Evolutionary conservation across 2,113 vertebrate genomes (phyloP).

Genomic region (Butorides virescens): DNA sequence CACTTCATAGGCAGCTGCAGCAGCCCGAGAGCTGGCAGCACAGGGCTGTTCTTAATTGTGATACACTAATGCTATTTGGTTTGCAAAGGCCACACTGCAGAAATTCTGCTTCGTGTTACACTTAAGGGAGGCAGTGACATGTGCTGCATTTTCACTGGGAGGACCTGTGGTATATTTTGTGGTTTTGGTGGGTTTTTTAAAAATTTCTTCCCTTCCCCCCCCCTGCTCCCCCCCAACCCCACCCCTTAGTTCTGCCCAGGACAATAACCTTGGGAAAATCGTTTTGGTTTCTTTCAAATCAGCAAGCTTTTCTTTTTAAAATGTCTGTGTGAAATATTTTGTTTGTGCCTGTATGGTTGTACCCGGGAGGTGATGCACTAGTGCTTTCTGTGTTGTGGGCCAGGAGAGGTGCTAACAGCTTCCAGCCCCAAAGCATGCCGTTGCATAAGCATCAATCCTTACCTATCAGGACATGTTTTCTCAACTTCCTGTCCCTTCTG

Average conservation of each 20-base stretch:
- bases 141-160: neutral
- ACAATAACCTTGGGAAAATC: neutral
- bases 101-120: neutral
- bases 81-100: neutral
- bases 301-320: neutral
- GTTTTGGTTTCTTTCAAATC: neutral
- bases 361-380: neutral
- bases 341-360: neutral
- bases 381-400: neutral
- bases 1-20: neutral
- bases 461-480: neutral
- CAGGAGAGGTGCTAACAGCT: neutral
- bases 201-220: neutral
- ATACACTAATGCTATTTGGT: neutral
- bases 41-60: fast-evolving
- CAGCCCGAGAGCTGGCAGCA: neutral
- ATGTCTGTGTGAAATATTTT: neutral
- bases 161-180: neutral
- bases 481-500: neutral
- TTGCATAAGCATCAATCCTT: neutral
- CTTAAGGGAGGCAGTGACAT: neutral
- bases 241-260: neutral
- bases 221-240: too few species aligned
- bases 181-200: too few species aligned
- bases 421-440: neutral